Conservation (phyloP, 2,888 invertebrate species). For the Empis stercorea region DNA sequence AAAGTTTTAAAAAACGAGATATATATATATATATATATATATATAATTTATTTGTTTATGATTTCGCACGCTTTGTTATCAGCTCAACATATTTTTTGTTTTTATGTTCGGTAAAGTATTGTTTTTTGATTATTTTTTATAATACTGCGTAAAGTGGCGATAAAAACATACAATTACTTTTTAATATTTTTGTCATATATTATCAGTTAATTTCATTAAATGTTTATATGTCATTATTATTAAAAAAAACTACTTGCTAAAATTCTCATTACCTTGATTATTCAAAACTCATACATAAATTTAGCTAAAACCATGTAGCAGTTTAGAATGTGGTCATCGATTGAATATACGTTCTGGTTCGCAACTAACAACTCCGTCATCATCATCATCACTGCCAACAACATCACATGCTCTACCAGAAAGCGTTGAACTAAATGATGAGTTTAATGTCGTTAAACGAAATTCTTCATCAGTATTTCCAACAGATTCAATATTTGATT, state of each 20-base stretch:
- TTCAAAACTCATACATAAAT: slow-evolving; percentile 1
- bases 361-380: slow-evolving; percentile 4
- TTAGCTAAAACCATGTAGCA: slow-evolving; percentile 32
- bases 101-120: background rate
- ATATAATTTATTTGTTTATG: slow-evolving; percentile 8
- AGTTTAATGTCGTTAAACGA: no score
- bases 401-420: background rate
- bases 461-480: slow-evolving; percentile 1
- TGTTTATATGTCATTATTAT: no score
- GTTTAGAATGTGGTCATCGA: slow-evolving; percentile 17
- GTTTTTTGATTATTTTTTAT: background rate
- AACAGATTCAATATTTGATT: slow-evolving; percentile 29
- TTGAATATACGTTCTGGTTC: slow-evolving; percentile 2
- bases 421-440: background rate
- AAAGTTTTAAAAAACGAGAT: no score
- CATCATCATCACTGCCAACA: background rate
- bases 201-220: no score
- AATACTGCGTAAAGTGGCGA: background rate
- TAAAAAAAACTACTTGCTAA: no score
- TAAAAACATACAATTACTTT: no score
- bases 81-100: slow-evolving; percentile 10
- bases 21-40: no score
- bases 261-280: no score
- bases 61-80: slow-evolving; percentile 15
- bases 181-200: no score